A percentile compares a stretch with the other conserved stretches of the same genome.
Conservation (phyloP, 2,888 invertebrate genomes). For the Siphlonurus alternatus region DNA sequence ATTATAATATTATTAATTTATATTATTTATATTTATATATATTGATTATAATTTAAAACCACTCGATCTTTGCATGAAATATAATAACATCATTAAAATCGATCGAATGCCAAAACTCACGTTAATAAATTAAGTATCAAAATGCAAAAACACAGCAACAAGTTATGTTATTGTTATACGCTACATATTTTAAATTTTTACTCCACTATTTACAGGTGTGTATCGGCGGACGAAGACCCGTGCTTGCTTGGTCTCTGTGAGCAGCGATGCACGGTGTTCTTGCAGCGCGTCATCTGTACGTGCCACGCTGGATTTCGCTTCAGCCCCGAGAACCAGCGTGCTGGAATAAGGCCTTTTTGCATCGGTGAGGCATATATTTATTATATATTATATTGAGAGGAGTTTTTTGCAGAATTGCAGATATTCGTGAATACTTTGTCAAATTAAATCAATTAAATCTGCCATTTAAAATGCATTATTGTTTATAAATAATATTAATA, state of each 20-base stretch:
- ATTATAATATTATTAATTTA: no score
- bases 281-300: slow-evolving; percentile 43
- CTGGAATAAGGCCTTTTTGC: slow-evolving; percentile 41
- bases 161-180: no score
- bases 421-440: not conserved
- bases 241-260: slow-evolving; percentile 46
- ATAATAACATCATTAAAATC: no score
- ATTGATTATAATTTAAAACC: no score
- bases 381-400: not conserved
- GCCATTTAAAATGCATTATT: not conserved
- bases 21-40: no score
- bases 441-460: slow-evolving; percentile 11
- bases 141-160: no score
- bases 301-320: slow-evolving; percentile 45
- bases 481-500: no score
- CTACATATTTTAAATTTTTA: slow-evolving; percentile 9
- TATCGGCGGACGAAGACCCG: slow-evolving; percentile 39
- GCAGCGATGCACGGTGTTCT: slow-evolving; percentile 44
- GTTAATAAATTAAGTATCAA: no score
- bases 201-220: slow-evolving; percentile 30
- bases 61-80: no score
- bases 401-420: no score
- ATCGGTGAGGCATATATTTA: not conserved
- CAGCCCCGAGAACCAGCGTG: slow-evolving; percentile 36
- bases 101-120: no score